Conservation (phyloP, 2,888 invertebrate species). For the Lasioglossum zephyrum region DNA sequence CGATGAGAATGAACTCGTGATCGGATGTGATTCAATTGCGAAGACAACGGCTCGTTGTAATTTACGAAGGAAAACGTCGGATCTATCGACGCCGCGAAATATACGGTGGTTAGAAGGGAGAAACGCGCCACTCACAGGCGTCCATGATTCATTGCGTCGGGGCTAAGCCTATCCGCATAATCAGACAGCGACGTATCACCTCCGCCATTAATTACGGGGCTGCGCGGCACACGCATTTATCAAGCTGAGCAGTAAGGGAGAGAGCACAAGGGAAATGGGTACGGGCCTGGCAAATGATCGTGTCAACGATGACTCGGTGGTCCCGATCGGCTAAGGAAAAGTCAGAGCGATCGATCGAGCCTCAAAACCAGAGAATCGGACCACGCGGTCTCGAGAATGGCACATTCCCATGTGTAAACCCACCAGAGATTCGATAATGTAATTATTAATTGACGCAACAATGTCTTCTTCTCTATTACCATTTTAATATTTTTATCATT, state of each 20-base stretch:
- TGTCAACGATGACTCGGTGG: constrained; percentile 41
- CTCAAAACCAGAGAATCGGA: constrained; percentile 1
- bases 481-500: too few species aligned
- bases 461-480: too few species aligned
- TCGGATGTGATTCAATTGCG: neutral
- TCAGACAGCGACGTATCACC: constrained; percentile 72
- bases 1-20: too few species aligned
- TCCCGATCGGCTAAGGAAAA: neutral
- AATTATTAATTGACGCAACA: too few species aligned
- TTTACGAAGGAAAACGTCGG: neutral
- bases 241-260: constrained; percentile 40
- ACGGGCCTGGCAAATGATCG: constrained; percentile 54
- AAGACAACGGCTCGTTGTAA: neutral
- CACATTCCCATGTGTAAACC: neutral
- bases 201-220: constrained; percentile 71
- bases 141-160: constrained; percentile 57
- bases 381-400: neutral
- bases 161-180: constrained; percentile 66
- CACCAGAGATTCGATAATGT: too few species aligned
- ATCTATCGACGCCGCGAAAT: neutral
- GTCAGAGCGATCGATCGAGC: constrained; percentile 16
- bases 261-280: neutral
- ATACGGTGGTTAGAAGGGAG: neutral
- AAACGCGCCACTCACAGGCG: neutral
- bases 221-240: constrained; percentile 65